Base-by-base conservation (phyloP, 1,140 invertebrate genomes). In the Drosophila willistoni region DNA sequence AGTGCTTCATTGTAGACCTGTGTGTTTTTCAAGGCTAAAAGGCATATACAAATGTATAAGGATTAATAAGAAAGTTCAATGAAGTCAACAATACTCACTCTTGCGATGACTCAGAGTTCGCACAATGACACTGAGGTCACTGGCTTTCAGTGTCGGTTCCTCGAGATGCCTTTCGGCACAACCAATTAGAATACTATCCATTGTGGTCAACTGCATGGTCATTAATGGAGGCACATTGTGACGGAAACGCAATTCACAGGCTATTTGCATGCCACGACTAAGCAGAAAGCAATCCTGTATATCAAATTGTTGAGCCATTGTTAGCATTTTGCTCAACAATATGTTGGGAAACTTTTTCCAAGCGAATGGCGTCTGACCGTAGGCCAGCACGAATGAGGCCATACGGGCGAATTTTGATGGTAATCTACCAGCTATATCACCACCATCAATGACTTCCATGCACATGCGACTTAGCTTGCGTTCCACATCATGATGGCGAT, bases 341-440 rank as follows among this genome's bases (percentile, higher is more conserved):
- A 82, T 14, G 44, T 92, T 86, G 7, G 91, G 91, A 56, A 92
- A 79, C 42, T 90, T 82, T 55, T 87, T 75, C 68, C 75, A 81
- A 39, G 90, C 73, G 39, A 86, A 85, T 0, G 72, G 77, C 1
- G 85, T 91, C 19, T 91, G 90, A 6, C 92, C 90, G 77, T 93
- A 94, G n/a, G 92, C 89, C 7, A 94, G 65, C 2, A 93, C 81
- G 83, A 94, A 94, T 4, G 92, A 64, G 12, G 92, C 85, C 69
- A 92, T 63, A 13, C 82, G 81, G 3, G 91, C 79, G 61, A 94
- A 91, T 62, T 92, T 92, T 0, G 71, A 57, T 3, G 93, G 92
- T 51, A 92, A 71, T 10, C 92, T 25, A 4, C 81, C 81, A 0
- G 87, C 71, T n/a, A 84, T 68, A 29, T 90, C 91, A 56, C 79